Base-by-base conservation (phyloP, 2,113 vertebrate genomes). In the Hemicordylus capensis region DNA sequence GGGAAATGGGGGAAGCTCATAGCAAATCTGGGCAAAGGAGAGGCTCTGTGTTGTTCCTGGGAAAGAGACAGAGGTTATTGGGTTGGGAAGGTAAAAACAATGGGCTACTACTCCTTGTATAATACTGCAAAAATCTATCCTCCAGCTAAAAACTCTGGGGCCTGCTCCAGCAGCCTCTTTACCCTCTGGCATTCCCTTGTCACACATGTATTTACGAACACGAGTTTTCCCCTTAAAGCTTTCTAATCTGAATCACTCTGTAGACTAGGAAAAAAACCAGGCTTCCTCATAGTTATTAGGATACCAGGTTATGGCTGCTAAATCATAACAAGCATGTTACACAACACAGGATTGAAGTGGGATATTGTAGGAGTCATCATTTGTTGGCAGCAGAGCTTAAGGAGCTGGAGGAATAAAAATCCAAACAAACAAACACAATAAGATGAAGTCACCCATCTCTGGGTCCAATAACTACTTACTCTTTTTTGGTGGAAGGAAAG, bases 381-480 rank as follows among this genome's bases (percentile, higher is more conserved):
- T 39, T 39, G 63, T 26, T 67, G 79, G n/a, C 64, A 69, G 34
- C 48, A 69, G 11, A 66, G 59, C 46, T 42, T 84, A 61, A 66
- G 46, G 82, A 75, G 34, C 72, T 76, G 77, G 19, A 80, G 42
- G 61, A 80, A 48, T n/a, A 66, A 66, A 66, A 80, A 66, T 76
- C 28, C 44, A 76, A 64, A 76, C 26, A 76, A 75, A 83, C 28
- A 26, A 37, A 63, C n/a, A 46, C 26, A 64, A 54, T 54, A 76
- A 67, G 19, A 54, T 67, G 63, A 54, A 67, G 17, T 42, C 82
- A 66, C 20, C 9, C 46, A 56, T 76, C 51, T 20, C 56, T 63
- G 10, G 59, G 58, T 15, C 22, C 59, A 63, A 46, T 66, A 54
- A 39, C 39, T 66, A 66, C 46, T 56, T 58, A 70, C 26, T 17